Evolutionary conservation across 2,797 vertebrate genomes (phyloP).

Genomic region (Aphelocoma californica): DNA sequence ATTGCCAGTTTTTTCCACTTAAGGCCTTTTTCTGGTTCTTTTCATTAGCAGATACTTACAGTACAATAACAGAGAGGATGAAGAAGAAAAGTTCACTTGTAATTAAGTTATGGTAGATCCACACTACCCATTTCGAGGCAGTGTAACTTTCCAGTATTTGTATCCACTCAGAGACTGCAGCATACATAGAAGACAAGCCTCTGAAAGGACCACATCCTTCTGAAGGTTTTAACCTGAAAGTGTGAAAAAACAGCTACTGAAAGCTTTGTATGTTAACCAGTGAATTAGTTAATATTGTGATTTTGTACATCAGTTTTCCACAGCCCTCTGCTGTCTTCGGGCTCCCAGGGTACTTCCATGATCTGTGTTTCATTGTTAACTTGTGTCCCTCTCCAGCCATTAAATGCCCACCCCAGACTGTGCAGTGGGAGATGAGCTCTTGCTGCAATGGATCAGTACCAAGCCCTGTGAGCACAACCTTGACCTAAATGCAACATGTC

Average conservation of each 20-base stretch:
- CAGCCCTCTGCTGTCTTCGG: not conserved
- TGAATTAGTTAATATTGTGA: not conserved
- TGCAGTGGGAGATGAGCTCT: not conserved
- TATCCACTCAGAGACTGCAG: conserved; percentile 82
- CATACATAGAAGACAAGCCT: conserved; percentile 79
- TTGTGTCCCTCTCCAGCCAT: not conserved
- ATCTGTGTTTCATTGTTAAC: not conserved
- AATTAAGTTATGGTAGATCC: conserved; percentile 89
- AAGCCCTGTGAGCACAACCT: not conserved
- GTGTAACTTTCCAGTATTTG: conserved; percentile 34
- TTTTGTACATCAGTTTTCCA: not conserved
- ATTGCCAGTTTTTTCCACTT: not conserved
- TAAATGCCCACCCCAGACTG: not conserved
- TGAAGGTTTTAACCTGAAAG: conserved; percentile 85
- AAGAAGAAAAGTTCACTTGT: conserved; percentile 90
- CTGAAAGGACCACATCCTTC: conserved; percentile 87
- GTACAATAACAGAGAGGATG: conserved; percentile 77
- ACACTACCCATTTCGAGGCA: conserved; percentile 79
- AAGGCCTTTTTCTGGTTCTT: not conserved
- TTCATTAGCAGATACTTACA: conserved; percentile 80
- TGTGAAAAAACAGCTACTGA: not conserved
- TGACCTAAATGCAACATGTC: not conserved
- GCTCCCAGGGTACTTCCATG: not conserved
- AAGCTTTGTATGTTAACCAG: not conserved
- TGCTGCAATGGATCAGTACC: not conserved